Percentiles rank a stretch among this genome's conserved stretches.
Evolutionary conservation across 2,113 vertebrate species (phyloP).

Genomic region (Lutjanus erythropterus): DNA sequence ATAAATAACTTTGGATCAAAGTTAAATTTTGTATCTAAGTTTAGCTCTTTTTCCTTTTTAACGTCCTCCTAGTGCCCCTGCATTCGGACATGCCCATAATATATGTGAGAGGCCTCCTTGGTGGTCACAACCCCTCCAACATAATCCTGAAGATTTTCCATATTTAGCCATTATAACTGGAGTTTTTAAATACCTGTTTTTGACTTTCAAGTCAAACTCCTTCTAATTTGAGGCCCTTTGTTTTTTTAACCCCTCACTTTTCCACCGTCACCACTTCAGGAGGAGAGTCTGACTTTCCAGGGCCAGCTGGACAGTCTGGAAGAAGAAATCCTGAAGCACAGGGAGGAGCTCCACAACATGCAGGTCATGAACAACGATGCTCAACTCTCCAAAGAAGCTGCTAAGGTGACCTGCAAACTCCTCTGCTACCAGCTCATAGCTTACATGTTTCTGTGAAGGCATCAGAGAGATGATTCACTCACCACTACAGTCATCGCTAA

Average conservation of each 20-base stretch:
- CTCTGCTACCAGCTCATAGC: neutral
- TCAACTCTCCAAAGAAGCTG: slow-evolving; percentile 81
- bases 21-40: too few species aligned
- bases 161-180: too few species aligned
- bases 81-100: too few species aligned
- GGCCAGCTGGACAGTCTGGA: slow-evolving; percentile 86
- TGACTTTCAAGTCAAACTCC: too few species aligned
- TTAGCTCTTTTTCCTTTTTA: too few species aligned
- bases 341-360: slow-evolving; percentile 84
- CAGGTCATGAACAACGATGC: slow-evolving; percentile 84
- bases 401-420: slow-evolving; percentile 81
- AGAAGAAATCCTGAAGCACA: slow-evolving; percentile 82
- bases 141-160: too few species aligned
- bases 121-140: too few species aligned
- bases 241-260: slow-evolving; percentile 1
- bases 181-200: too few species aligned
- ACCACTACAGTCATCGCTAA: neutral
- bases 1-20: too few species aligned
- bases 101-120: too few species aligned
- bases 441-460: neutral
- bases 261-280: slow-evolving; percentile 73
- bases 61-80: too few species aligned
- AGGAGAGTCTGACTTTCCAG: slow-evolving; percentile 88
- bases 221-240: too few species aligned
- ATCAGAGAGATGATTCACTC: neutral